phyloP scores from a whole-genome alignment of 1,140 invertebrate species.

The Bombus soroeensis region DNA sequence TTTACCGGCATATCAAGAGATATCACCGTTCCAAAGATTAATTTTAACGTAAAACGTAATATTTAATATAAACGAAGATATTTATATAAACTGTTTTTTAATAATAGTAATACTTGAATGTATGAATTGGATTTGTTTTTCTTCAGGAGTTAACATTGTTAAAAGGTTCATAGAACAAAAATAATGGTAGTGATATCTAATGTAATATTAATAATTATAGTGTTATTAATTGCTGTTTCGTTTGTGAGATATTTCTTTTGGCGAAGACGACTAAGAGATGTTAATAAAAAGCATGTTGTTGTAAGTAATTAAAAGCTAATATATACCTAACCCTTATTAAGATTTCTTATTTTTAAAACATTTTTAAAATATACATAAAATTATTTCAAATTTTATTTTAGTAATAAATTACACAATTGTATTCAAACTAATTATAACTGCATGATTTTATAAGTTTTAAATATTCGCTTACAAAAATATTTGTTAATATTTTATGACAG shows the following conservation, averaged over 20 bases:
- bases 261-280: constrained; percentile 45
- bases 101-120: background rate
- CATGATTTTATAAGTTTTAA: background rate
- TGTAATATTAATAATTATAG: constrained; percentile 41
- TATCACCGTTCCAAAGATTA: no score
- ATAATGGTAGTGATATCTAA: constrained; percentile 50
- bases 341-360: background rate
- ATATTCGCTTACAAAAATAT: background rate
- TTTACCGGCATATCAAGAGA: no score
- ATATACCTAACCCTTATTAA: background rate
- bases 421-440: background rate
- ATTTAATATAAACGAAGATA: background rate
- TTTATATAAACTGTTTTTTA: background rate
- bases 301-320: constrained; percentile 59
- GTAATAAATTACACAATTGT: background rate
- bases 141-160: background rate
- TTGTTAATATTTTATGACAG: constrained; percentile 53
- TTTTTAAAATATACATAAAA: background rate
- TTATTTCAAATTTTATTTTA: background rate
- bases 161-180: background rate
- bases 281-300: constrained; percentile 73
- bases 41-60: background rate
- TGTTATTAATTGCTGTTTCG: constrained; percentile 47
- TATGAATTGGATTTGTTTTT: background rate
- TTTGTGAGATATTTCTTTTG: constrained; percentile 54